phyloP scores from a whole-genome alignment of 2,113 vertebrate genomes.

The Rhabdornis inornatus region DNA sequence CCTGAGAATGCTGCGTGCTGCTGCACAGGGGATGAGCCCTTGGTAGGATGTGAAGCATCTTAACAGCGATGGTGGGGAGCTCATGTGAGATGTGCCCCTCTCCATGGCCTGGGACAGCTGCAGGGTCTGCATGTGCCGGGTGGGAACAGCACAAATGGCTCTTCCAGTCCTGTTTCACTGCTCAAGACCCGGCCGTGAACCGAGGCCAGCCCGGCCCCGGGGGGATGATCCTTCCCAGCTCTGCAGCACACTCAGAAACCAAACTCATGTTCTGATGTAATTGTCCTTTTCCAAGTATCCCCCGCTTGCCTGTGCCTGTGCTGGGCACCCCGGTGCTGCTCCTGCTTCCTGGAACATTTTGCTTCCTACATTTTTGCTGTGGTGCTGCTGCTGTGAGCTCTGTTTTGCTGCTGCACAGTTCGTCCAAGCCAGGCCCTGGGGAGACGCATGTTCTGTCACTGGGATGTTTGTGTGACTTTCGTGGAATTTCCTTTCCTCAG shows the following conservation, averaged over 20 bases:
- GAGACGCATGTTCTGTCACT: neutral
- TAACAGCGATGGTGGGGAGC: rapidly evolving
- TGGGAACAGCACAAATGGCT: neutral
- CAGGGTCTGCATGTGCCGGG: rapidly evolving
- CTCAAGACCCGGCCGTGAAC: neutral
- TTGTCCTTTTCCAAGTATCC: neutral
- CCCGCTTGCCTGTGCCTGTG: neutral
- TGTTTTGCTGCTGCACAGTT: conserved; percentile 15
- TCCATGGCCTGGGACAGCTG: rapidly evolving
- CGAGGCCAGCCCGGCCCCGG: neutral
- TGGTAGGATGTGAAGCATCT: neutral
- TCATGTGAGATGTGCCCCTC: neutral
- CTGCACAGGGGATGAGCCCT: neutral
- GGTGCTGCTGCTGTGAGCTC: neutral
- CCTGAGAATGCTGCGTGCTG: neutral
- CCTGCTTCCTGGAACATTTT: conserved; percentile 24
- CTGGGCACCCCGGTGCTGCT: neutral
- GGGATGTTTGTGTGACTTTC: conserved; percentile 39
- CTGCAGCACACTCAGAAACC: neutral
- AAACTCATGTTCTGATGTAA: neutral
- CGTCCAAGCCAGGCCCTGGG: conserved; percentile 25
- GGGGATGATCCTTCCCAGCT: neutral
- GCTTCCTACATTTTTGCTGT: neutral
- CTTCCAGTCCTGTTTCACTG: neutral
- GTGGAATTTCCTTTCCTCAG: neutral